Percentiles rank a stretch among this genome's conserved stretches.
Evolutionary conservation across 2,888 invertebrate genomes (phyloP).

Genomic region (Theretra japonica): DNA sequence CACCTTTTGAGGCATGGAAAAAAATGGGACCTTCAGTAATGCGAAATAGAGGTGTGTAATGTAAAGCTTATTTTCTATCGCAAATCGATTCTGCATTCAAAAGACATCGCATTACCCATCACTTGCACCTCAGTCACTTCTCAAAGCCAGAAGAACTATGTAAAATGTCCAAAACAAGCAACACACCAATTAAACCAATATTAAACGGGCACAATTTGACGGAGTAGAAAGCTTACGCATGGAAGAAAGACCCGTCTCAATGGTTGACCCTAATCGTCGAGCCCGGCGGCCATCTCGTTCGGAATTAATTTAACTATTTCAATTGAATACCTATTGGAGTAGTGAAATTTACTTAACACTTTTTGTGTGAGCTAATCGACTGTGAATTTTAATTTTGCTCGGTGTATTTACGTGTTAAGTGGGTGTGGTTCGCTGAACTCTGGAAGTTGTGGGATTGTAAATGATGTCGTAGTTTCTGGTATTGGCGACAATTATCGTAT

Average conservation of each 20-base stretch:
- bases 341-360: conserved; percentile 44
- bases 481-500: too few relatives aligned
- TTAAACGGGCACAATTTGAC: neutral
- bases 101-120: too few relatives aligned
- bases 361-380: conserved; percentile 13
- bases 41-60: too few relatives aligned
- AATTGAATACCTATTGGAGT: conserved; percentile 57
- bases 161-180: neutral
- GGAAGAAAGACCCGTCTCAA: neutral
- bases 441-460: neutral
- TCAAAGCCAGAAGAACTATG: neutral
- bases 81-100: too few relatives aligned
- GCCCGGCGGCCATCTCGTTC: conserved; percentile 45
- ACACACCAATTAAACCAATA: neutral
- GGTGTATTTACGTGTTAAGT: neutral
- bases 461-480: neutral
- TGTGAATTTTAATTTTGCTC: conserved; percentile 17
- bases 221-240: conserved; percentile 6
- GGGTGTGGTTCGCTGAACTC: neutral
- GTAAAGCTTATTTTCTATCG: too few relatives aligned
- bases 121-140: too few relatives aligned
- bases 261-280: conserved; percentile 16
- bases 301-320: conserved; percentile 63
- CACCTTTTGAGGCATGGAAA: too few relatives aligned
- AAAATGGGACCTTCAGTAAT: too few relatives aligned